Evolutionary conservation across 2,888 invertebrate genomes (phyloP).

Genomic region (Aproaerema taeniolella): DNA sequence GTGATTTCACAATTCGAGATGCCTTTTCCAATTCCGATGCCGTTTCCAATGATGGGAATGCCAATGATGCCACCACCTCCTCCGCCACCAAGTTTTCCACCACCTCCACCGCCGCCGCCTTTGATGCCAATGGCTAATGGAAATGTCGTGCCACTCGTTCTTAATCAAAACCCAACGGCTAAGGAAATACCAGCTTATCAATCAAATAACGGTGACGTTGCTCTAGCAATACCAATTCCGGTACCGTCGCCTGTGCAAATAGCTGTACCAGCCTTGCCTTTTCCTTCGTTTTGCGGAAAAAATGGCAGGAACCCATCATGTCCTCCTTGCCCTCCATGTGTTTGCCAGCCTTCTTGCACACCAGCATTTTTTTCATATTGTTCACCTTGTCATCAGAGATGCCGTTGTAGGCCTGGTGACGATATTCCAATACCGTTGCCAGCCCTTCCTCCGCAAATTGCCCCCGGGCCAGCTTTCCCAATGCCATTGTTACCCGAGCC

Average conservation of each 20-base stretch:
- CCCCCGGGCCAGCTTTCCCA: constrained; percentile 1
- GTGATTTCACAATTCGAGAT: too few relatives aligned
- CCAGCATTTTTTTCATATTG: constrained; percentile 61
- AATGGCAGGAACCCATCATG: constrained; percentile 23
- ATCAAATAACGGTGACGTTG: not conserved
- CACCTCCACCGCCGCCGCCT: not conserved
- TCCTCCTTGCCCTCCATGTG: constrained; percentile 58
- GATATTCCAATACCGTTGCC: not conserved
- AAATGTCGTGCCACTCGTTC: too few relatives aligned
- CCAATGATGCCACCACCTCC: constrained; percentile 27
- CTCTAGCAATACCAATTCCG: constrained; percentile 1
- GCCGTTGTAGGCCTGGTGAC: constrained; percentile 32
- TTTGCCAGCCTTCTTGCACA: constrained; percentile 50
- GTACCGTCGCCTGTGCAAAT: constrained; percentile 9
- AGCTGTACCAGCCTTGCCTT: constrained; percentile 4
- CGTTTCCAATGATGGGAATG: too few relatives aligned
- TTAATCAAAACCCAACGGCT: not conserved
- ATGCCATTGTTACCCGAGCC: not conserved
- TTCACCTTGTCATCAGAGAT: constrained; percentile 53
- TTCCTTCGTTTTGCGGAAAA: constrained; percentile 20
- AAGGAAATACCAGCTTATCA: too few relatives aligned
- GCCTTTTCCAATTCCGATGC: too few relatives aligned
- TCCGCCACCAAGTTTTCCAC: constrained; percentile 16
- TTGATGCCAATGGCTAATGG: too few relatives aligned
- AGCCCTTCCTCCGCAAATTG: not conserved